A percentile compares a stretch with the other conserved stretches of the same genome.
Evolutionary conservation across 2,888 invertebrate genomes (phyloP).

Genomic region (Yponomeuta evonymella): DNA sequence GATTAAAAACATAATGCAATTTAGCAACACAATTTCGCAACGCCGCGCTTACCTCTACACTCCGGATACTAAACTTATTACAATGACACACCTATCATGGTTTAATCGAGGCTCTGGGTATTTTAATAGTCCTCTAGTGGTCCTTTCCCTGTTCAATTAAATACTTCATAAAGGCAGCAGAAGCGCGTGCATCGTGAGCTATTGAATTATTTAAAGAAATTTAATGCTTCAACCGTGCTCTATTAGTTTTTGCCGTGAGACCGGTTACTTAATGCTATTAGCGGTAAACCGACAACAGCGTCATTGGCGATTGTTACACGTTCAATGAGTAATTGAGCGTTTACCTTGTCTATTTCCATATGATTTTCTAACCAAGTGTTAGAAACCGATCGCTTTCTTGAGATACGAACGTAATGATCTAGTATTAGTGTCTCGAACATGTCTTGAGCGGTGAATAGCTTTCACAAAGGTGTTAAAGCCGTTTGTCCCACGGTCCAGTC

Average conservation of each 20-base stretch:
- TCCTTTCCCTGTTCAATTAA: conserved; percentile 1
- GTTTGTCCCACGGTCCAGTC: conserved; percentile 6
- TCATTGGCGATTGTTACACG: conserved; percentile 28
- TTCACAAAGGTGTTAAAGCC: conserved; percentile 8
- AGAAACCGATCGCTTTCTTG: conserved; percentile 1
- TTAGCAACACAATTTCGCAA: conserved; percentile 30
- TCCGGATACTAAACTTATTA: conserved; percentile 33
- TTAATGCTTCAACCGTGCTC: conserved; percentile 16
- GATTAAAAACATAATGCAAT: conserved; percentile 71
- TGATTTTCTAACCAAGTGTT: not conserved
- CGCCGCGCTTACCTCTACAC: conserved; percentile 28
- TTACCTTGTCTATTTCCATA: conserved; percentile 21
- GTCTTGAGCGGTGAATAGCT: conserved; percentile 2
- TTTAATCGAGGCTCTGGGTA: not conserved
- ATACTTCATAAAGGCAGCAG: conserved; percentile 2
- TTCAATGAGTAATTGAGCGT: conserved; percentile 42
- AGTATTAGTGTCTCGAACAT: conserved; percentile 6
- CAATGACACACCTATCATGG: not conserved
- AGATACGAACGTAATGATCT: not conserved
- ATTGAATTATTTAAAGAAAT: conserved; percentile 19
- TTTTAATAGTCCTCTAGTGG: not conserved
- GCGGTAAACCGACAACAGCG: conserved; percentile 19
- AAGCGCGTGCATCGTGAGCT: conserved; percentile 13
- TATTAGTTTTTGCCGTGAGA: conserved; percentile 4
- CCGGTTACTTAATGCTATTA: conserved; percentile 17